Conservation (phyloP, 1,140 invertebrate genomes). For the Chrysomallon squamiferum region DNA sequence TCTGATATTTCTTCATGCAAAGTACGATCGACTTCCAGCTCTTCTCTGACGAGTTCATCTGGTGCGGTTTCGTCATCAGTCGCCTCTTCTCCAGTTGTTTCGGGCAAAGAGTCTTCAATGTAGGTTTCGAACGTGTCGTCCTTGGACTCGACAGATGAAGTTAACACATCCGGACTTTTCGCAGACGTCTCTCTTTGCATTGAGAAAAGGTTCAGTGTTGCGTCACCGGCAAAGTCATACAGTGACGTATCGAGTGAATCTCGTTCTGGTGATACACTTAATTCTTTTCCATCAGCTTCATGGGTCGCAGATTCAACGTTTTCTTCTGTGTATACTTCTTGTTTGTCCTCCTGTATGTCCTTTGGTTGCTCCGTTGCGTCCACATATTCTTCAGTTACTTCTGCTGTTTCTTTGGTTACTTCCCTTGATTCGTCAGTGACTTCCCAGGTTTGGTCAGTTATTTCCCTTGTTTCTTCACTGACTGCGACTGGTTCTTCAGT, state of each 20-base stretch:
- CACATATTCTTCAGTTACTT: too few species aligned
- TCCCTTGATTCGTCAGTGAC: too few species aligned
- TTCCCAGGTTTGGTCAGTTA: too few species aligned
- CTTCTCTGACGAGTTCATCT: background rate
- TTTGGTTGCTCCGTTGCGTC: too few species aligned
- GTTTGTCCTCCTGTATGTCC: too few species aligned
- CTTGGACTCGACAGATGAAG: background rate
- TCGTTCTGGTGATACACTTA: background rate
- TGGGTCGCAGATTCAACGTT: background rate
- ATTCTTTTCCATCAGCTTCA: background rate
- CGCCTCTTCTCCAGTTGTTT: background rate
- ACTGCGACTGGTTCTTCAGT: too few species aligned
- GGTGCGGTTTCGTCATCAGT: background rate
- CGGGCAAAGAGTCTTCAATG: background rate
- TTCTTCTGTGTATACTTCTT: background rate
- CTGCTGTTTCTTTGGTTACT: too few species aligned
- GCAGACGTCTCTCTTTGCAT: background rate
- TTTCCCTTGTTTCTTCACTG: too few species aligned
- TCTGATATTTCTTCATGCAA: too few species aligned
- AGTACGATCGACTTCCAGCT: too few species aligned
- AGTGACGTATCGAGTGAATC: background rate
- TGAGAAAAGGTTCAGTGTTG: background rate
- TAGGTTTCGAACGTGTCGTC: background rate
- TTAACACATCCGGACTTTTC: background rate
- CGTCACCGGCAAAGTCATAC: conserved; percentile 3